Evolutionary conservation across 2,888 invertebrate species (phyloP).

Genomic region (Spilarctia lutea): DNA sequence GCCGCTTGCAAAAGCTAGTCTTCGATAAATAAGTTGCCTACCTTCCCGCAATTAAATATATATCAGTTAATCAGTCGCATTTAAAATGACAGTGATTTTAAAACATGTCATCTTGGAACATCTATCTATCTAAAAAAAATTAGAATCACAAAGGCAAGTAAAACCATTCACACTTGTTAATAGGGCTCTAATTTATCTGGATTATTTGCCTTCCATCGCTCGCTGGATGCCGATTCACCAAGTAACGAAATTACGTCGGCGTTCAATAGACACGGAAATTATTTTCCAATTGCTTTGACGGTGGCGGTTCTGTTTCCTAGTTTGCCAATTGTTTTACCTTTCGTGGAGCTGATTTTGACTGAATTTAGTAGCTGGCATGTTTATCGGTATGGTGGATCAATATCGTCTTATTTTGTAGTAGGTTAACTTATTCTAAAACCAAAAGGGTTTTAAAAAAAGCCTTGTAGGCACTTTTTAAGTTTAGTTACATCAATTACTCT

Average conservation of each 20-base stretch:
- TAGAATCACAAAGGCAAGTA: neutral
- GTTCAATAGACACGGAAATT: slow-evolving; percentile 38
- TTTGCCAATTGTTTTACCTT: slow-evolving; percentile 29
- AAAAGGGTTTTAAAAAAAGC: too few relatives aligned
- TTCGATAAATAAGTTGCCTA: neutral
- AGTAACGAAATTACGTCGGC: slow-evolving; percentile 31
- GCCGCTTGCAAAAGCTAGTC: neutral
- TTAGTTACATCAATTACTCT: too few relatives aligned
- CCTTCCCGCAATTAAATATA: too few relatives aligned
- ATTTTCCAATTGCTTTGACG: slow-evolving; percentile 36
- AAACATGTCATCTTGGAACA: neutral
- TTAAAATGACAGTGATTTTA: neutral
- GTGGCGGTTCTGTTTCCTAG: slow-evolving; percentile 30
- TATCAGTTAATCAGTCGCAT: neutral
- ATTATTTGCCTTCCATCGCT: slow-evolving; percentile 31
- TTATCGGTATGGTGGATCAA: neutral
- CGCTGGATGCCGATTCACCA: slow-evolving; percentile 27
- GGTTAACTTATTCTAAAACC: too few relatives aligned
- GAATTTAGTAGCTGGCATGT: neutral
- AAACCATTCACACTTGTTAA: slow-evolving; percentile 14
- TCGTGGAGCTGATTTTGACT: slow-evolving; percentile 15
- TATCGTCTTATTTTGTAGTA: neutral
- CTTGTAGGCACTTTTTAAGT: too few relatives aligned
- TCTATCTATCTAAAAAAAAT: neutral
- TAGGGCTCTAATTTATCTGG: slow-evolving; percentile 18